phyloP scores from a whole-genome alignment of 2,113 vertebrate genomes.

The Aix galericulata region DNA sequence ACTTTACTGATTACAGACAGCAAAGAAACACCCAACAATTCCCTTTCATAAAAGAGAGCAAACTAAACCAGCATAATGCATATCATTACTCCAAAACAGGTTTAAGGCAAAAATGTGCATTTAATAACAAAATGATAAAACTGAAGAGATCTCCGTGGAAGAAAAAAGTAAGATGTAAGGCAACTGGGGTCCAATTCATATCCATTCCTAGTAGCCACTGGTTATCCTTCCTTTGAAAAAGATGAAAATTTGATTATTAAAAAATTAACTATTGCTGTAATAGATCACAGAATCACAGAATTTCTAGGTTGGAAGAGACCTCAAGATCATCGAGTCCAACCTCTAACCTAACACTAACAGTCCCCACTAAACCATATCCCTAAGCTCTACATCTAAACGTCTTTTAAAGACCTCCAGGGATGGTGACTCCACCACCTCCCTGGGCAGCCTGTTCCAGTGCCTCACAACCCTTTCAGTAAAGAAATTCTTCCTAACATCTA shows the following conservation, averaged over 20 bases:
- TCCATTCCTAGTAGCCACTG: background rate
- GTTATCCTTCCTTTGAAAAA: background rate
- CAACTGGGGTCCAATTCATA: background rate
- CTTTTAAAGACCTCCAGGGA: too few relatives aligned
- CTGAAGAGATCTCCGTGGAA: background rate
- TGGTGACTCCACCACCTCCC: too few relatives aligned
- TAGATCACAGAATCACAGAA: too few relatives aligned
- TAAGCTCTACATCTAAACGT: too few relatives aligned
- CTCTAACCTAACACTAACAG: too few relatives aligned
- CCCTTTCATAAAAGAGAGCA: background rate
- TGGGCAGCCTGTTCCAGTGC: too few relatives aligned
- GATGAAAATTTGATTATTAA: background rate
- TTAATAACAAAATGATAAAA: constrained; percentile 24
- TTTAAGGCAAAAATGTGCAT: constrained; percentile 18
- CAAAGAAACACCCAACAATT: background rate
- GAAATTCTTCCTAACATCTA: too few relatives aligned
- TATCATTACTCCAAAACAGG: constrained; percentile 9
- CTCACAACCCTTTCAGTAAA: too few relatives aligned
- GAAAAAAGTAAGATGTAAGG: background rate
- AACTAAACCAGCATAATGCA: constrained; percentile 1
- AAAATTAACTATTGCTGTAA: background rate
- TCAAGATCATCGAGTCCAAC: too few relatives aligned
- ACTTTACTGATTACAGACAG: constrained; percentile 20
- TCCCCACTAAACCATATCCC: too few relatives aligned
- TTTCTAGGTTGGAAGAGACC: too few relatives aligned